Base-by-base conservation (phyloP, 2,888 invertebrate genomes). In the Micropterix aruncella region DNA sequence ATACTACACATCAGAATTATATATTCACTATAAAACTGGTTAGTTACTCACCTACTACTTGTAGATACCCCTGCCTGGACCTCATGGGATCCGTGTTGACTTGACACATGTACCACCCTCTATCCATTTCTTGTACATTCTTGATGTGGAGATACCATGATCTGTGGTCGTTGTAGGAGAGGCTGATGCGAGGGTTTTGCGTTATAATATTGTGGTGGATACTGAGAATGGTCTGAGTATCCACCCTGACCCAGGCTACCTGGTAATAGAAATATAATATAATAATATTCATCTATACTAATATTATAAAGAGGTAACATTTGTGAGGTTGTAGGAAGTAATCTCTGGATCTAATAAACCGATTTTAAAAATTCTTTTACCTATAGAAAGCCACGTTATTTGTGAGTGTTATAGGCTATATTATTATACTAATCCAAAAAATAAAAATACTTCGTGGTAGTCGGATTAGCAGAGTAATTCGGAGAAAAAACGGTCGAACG, bases 81-180 rank as follows among this genome's bases (percentile, higher is more conserved):
- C 89, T 75, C 91, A 92, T 92, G n/a, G 91, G 92, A 64, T 91
- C 89, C 1, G 91, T 91, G 66, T 92, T 91, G 52, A 92, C 83
- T 65, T 91, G 90, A 60, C 90, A 90, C 90, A 90, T 90, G 58
- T 77, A 91, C 89, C 89, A 91, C 47, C 91, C 91, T 2, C 90
- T 75, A 66, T 91, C 91, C 39, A 79, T 77, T 61, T 91, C 90
- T 59, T 89, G 87, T 19, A 88, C 89, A 58, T 83, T 82, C 63
- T 84, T 84, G 63, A 91, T 87, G 60, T 90, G 91, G 50, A 92
- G 75, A 65, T 85, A 91, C 90, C 91, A 92, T 43, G 90, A 88
- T 45, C 90, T 79, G 61, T 90, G 90, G 66, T 91, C 90, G 65
- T 88, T 90, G 71, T 83, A 87, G 43, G 88, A 83, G 47, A 91